A percentile compares a stretch with the other conserved stretches of the same genome.
phyloP scores from a whole-genome alignment of 2,888 invertebrate genomes.

The Cynaeus angustus region DNA sequence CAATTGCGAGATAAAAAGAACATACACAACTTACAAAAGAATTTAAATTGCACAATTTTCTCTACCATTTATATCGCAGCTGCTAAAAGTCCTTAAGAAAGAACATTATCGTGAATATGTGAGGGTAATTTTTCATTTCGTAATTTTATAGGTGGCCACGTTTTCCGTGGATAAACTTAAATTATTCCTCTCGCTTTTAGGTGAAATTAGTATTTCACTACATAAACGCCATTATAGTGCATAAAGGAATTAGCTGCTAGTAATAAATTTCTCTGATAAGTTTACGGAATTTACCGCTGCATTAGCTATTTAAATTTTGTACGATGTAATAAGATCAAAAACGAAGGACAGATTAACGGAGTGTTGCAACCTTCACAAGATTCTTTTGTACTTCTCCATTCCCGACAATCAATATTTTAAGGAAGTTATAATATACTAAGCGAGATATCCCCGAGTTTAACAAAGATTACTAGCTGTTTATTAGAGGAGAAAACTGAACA shows the following conservation, averaged over 20 bases:
- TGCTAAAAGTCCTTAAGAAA: conserved; percentile 51
- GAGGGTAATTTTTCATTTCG: conserved; percentile 50
- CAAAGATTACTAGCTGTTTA: too few relatives aligned
- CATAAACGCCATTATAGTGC: conserved; percentile 44
- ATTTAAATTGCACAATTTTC: conserved; percentile 56
- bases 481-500: too few relatives aligned
- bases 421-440: too few relatives aligned
- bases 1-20: conserved; percentile 30
- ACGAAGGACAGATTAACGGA: background rate
- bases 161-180: conserved; percentile 43
- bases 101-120: conserved; percentile 51
- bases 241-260: conserved; percentile 36
- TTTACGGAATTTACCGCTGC: conserved; percentile 40
- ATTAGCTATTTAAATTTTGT: conserved; percentile 24
- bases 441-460: background rate
- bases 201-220: conserved; percentile 48
- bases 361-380: too few relatives aligned
- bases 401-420: too few relatives aligned
- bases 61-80: conserved; percentile 53
- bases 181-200: conserved; percentile 45
- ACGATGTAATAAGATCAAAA: conserved; percentile 9
- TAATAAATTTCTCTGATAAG: conserved; percentile 45
- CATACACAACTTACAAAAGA: conserved; percentile 48
- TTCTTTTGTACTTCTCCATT: too few relatives aligned
- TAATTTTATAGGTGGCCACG: conserved; percentile 43